Conservation (phyloP, 2,113 vertebrate species). For the Tragelaphus scriptus region DNA sequence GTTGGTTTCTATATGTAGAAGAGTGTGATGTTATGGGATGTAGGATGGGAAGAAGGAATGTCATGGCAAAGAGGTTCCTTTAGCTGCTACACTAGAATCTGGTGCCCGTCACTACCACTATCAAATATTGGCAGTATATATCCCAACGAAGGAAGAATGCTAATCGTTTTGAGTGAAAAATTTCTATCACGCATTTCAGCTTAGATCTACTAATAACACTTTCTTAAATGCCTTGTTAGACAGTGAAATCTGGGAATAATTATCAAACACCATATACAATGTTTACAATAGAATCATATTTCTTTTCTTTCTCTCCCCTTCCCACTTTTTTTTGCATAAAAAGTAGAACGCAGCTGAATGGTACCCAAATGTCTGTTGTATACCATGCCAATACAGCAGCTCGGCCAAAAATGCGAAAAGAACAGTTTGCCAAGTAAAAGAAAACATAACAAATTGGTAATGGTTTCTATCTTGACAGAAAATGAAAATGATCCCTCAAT, state of each 20-base stretch:
- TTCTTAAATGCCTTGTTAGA: slow-evolving; percentile 78
- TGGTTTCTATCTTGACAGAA: slow-evolving; percentile 85
- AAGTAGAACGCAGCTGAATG: slow-evolving; percentile 81
- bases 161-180: slow-evolving; percentile 67
- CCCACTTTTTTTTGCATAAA: slow-evolving; percentile 73
- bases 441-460: slow-evolving; percentile 87
- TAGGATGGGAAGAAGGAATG: slow-evolving; percentile 6
- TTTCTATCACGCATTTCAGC: slow-evolving; percentile 67
- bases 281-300: slow-evolving; percentile 83
- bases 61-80: slow-evolving; percentile 6
- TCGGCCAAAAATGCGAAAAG: slow-evolving; percentile 81
- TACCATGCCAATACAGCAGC: slow-evolving; percentile 80
- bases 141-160: slow-evolving; percentile 49
- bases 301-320: slow-evolving; percentile 60
- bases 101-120: slow-evolving; percentile 36
- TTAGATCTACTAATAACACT: slow-evolving; percentile 71
- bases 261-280: slow-evolving; percentile 81
- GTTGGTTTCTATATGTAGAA: background rate
- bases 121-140: background rate
- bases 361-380: slow-evolving; percentile 79
- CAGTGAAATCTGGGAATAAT: slow-evolving; percentile 84
- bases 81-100: slow-evolving; percentile 39
- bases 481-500: slow-evolving; percentile 84
- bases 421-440: slow-evolving; percentile 83
- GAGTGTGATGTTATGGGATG: background rate